Percentiles rank a stretch among this genome's conserved stretches.
phyloP scores from a whole-genome alignment of 2,797 vertebrate species.

The Fundulus diaphanus region DNA sequence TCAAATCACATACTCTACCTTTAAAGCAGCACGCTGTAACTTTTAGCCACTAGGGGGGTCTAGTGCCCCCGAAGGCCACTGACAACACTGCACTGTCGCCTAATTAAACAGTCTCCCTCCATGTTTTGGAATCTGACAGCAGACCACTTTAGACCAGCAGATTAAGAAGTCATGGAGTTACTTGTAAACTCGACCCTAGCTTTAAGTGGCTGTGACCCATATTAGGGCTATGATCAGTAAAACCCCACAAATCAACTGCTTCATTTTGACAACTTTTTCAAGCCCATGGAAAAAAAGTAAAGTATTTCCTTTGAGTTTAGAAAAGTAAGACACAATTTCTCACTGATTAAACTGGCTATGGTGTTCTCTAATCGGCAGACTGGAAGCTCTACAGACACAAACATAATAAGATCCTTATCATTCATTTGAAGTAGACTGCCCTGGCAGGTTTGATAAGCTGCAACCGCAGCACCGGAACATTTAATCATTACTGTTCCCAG shows the following conservation, averaged over 20 bases:
- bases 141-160: too few species aligned
- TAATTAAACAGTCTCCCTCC: too few species aligned
- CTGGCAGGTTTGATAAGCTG: constrained; percentile 7
- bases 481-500: constrained; percentile 34
- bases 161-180: too few species aligned
- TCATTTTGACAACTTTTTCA: background rate
- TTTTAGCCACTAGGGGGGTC: too few species aligned
- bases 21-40: too few species aligned
- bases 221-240: background rate
- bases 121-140: too few species aligned
- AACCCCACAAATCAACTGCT: background rate
- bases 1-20: too few species aligned
- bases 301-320: background rate
- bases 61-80: too few species aligned
- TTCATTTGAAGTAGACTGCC: constrained; percentile 10
- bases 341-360: constrained; percentile 53
- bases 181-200: too few species aligned
- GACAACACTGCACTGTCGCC: too few species aligned
- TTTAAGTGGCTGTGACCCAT: background rate
- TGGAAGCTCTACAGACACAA: constrained; percentile 19
- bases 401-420: constrained; percentile 38
- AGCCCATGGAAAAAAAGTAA: background rate
- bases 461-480: constrained; percentile 30
- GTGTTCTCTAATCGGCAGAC: constrained; percentile 24
- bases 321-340: constrained; percentile 8